Evolutionary conservation across 1,140 invertebrate species (phyloP), one percentile per base, ranked within the genome.

Genomic region (Neomicropteryx cornuta): DNA sequence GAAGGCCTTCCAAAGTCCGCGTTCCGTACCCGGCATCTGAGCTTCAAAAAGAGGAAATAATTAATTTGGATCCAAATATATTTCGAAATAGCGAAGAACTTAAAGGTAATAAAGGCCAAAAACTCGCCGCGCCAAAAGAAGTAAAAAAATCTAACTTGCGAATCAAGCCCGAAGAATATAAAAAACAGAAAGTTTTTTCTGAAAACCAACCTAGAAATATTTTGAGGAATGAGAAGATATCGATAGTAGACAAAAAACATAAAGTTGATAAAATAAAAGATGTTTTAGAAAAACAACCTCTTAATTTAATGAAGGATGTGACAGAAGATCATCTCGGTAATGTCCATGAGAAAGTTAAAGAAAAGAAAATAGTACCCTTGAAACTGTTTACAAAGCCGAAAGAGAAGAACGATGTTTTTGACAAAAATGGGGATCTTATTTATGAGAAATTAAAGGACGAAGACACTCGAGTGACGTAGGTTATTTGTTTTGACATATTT

Each of bases 381-480:
- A 17, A 24, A 29, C 38, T 2, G 48, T 50, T 43, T 46, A 51
- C 42, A 35, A 50, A n/a, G n/a, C n/a, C n/a, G n/a, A n/a, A n/a
- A n/a, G n/a, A 53, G 18, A 58, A 62, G 34, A 51, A 60, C 44
- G 72, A 67, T 44, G 58, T 68, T 17, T 64, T 72, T 51, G 63
- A 72, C 56, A 52, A 61, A 34, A 57, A 68, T 38, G 64, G 65
- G 41, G 59, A 72, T 42, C 55, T 71, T 40, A 55, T 71, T 36
- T 74, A 65, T 52, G 66, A 66, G 38, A 74, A 73, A 53, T 53
- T 72, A 46, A 62, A 63, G 44, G 58, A 71, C 36, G 70, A 71
- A 49, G 71, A 74, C 58, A 36, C 54, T 2, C 52, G 59, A 46
- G 51, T 74, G 32, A 62, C 61, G 63, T 70, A 56, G 49, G 38